These are phyloP conservation scores for Crocodylus rhombifer DNA, from an alignment of 2,797 vertebrate species.

Conservation along the genomic window DNA sequence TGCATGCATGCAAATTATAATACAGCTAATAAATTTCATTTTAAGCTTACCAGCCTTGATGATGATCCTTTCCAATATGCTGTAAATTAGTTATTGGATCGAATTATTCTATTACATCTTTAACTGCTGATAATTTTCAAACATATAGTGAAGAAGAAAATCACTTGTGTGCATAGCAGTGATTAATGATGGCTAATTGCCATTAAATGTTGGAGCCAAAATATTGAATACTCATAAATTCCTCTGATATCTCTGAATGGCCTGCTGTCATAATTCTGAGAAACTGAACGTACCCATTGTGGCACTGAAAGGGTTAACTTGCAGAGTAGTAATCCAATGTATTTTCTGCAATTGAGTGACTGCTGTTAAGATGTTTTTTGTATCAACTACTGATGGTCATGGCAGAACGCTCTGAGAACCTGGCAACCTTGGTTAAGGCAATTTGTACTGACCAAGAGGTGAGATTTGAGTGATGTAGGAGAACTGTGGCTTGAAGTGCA, in stretches of 20 bases:
- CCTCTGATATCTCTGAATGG: no score
- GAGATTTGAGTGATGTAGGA: not conserved
- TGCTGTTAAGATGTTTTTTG: not conserved
- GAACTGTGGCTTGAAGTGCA: not conserved
- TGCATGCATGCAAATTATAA: not conserved
- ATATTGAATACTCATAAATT: not conserved
- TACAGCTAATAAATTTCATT: constrained; percentile 21
- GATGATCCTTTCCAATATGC: not conserved
- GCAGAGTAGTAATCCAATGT: no score
- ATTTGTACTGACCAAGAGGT: not conserved
- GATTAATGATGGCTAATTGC: not conserved
- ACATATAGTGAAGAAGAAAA: not conserved
- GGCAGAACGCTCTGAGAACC: not conserved
- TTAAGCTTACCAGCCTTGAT: constrained; percentile 4
- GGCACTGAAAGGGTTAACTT: no score
- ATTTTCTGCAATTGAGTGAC: not conserved
- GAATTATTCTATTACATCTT: not conserved
- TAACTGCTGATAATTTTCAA: not conserved
- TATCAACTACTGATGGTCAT: not conserved
- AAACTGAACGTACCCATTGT: no score
- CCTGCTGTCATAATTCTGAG: no score
- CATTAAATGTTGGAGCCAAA: not conserved
- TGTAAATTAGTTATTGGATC: not conserved
- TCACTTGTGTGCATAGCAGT: not conserved
- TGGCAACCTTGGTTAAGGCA: not conserved